A percentile compares a stretch with the other conserved stretches of the same genome.
Conservation (phyloP, 2,113 vertebrate species). For the Hypanus sabinus region DNA sequence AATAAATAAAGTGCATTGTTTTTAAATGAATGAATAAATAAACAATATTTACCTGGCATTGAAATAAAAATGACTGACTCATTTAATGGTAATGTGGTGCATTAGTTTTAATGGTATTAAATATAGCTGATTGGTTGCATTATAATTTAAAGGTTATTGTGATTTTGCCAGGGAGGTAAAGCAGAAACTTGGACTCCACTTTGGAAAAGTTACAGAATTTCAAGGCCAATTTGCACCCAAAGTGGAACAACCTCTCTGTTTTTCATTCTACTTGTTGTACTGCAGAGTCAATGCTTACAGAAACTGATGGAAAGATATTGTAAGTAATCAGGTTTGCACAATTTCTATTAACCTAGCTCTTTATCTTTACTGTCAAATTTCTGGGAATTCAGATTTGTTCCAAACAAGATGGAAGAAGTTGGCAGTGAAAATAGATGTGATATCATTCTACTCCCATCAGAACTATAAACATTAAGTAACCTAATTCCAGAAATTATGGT, state of each 20-base stretch:
- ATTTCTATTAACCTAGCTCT: background rate
- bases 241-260: background rate
- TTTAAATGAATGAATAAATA: too few relatives aligned
- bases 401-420: background rate
- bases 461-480: background rate
- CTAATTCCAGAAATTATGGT: background rate
- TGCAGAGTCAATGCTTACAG: background rate
- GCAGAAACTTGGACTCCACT: background rate
- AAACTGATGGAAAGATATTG: background rate
- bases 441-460: background rate
- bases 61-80: too few relatives aligned
- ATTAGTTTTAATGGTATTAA: too few relatives aligned
- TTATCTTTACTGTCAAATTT: conserved; percentile 1
- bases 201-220: background rate
- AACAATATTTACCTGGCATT: too few relatives aligned
- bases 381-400: background rate
- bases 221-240: background rate
- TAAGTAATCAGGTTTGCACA: background rate
- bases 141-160: too few relatives aligned
- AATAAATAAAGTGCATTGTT: too few relatives aligned
- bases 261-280: background rate
- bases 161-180: too few relatives aligned
- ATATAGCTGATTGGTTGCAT: too few relatives aligned
- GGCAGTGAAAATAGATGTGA: background rate
- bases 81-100: too few relatives aligned